These are phyloP conservation scores for Seladonia tumulorum DNA, from an alignment of 2,888 invertebrate species.

Conservation along the genomic window DNA sequence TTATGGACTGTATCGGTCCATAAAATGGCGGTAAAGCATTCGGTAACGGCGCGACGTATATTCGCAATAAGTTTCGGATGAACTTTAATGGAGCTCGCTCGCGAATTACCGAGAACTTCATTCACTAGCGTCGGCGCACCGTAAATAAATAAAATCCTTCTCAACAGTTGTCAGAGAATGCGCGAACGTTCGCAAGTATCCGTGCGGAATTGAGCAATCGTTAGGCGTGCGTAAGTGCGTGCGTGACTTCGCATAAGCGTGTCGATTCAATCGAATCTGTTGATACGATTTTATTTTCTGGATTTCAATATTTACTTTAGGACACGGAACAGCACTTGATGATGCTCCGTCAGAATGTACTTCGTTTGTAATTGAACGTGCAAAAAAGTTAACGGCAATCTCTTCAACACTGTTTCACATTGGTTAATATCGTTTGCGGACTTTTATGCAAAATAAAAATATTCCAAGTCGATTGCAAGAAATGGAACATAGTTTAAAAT, in stretches of 20 bases:
- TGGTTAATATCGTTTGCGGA: not conserved
- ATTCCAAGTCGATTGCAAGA: too few species aligned
- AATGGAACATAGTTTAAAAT: too few species aligned
- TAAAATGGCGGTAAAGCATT: conserved; percentile 40
- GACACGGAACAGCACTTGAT: not conserved
- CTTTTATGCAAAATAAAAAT: too few species aligned
- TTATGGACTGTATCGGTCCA: conserved; percentile 16
- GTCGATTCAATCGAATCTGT: conserved; percentile 14
- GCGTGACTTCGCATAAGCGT: conserved; percentile 54
- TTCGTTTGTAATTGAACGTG: not conserved
- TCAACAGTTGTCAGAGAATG: conserved; percentile 70
- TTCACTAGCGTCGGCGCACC: conserved; percentile 55
- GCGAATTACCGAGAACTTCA: conserved; percentile 59
- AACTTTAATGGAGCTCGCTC: conserved; percentile 53
- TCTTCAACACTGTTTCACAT: not conserved
- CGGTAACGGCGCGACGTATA: conserved; percentile 17
- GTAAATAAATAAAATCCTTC: conserved; percentile 71
- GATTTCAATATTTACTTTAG: not conserved
- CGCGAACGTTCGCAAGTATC: conserved; percentile 70
- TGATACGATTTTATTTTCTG: not conserved
- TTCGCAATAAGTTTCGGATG: conserved; percentile 14
- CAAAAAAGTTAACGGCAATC: not conserved
- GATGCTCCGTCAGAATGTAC: not conserved
- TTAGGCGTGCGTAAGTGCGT: conserved; percentile 61
- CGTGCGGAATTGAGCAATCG: conserved; percentile 45